phyloP scores from a whole-genome alignment of 2,797 vertebrate genomes.

The Darevskia nairensis region DNA sequence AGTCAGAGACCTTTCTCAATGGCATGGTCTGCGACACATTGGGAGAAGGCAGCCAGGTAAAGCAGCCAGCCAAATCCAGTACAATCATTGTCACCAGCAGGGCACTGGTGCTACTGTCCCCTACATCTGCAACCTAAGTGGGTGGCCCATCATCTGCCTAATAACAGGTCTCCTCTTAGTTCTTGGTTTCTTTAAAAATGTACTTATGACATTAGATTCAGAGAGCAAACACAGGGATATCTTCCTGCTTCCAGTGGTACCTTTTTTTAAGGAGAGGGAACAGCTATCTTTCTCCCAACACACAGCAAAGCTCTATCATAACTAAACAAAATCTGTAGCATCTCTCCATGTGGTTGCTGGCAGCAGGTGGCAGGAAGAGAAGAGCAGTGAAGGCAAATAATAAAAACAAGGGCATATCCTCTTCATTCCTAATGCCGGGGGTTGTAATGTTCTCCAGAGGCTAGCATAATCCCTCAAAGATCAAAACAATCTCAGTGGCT shows the following conservation, averaged over 20 bases:
- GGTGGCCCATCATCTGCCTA: not conserved
- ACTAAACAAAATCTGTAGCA: not conserved
- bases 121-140: no score
- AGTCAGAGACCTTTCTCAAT: no score
- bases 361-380: not conserved
- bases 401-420: not conserved
- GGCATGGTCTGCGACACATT: not conserved
- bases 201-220: not conserved
- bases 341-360: not conserved
- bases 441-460: not conserved
- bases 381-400: not conserved
- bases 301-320: not conserved
- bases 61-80: not conserved
- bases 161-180: not conserved
- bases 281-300: not conserved
- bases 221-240: not conserved
- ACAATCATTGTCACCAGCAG: not conserved
- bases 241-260: not conserved
- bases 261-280: not conserved
- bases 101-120: no score
- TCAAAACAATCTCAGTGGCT: not conserved
- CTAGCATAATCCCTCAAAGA: constrained; percentile 15
- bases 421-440: not conserved
- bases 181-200: not conserved
- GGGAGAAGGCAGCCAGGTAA: not conserved